Evolutionary conservation across 2,113 vertebrate species (phyloP), one percentile per base, ranked within the genome.

Genomic region (Ammodytes dubius): DNA sequence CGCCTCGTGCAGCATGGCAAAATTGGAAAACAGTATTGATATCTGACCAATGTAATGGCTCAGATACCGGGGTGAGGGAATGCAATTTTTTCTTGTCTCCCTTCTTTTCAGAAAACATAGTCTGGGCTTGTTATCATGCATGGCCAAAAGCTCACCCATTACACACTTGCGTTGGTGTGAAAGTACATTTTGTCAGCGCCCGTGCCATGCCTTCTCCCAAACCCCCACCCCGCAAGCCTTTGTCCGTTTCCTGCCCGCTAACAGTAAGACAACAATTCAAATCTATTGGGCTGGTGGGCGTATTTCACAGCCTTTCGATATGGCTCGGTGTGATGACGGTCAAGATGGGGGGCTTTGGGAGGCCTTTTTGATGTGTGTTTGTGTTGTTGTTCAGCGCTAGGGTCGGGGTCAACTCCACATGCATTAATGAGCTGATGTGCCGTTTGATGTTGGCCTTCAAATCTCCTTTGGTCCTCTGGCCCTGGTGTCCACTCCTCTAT

Each of bases 361-460:
- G 87, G 53, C 40, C 53, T 75, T 85, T 89, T 87, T 91, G 72
- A 83, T 90, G 86, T 85, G 83, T 85, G 83, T 90, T 83, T 77
- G 79, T 87, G 77, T 87, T 83, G 83, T 70, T 89, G 83, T 70
- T 89, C 82, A 70, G 53, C 42, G 73, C 79, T 63, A 27, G 82
- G 70, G 86, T 74, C 72, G 17, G 52, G 77, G 91, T 92, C 89
- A 89, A 80, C 86, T 76, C 78, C 85, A 77, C 84, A 89, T 83
- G 88, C 92, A 87, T 93, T 93, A 91, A 94, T 91, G 93, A 93
- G 89, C 88, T 88, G 88, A 77, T 82, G 83, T 47, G 2, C 11
- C n/a, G 76, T 94, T 94, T 93, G 89, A 93, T 91, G 90, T 93
- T 81, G 90, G 90, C 90, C 92, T 91, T 94, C 80, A 88, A 89